Percentiles rank a stretch among this genome's conserved stretches.
phyloP scores from a whole-genome alignment of 2,113 vertebrate species.

The Larimichthys crocea region DNA sequence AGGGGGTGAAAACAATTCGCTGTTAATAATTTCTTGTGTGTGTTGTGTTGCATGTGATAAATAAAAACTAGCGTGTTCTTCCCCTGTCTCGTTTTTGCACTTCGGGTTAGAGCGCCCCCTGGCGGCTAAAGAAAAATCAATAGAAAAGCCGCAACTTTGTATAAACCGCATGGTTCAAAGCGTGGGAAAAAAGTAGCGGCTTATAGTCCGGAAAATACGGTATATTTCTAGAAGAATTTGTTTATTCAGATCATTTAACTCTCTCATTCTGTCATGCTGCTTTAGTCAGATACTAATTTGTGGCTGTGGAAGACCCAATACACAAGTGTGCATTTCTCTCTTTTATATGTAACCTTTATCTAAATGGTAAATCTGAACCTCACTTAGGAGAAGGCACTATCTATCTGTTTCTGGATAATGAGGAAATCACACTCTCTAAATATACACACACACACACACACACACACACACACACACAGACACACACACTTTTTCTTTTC shows the following conservation, averaged over 20 bases:
- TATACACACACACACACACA: not conserved
- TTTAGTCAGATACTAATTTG: not conserved
- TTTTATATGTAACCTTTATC: conserved; percentile 10
- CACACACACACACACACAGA: not conserved
- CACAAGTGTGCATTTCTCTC: not conserved
- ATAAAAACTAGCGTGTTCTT: too few relatives aligned
- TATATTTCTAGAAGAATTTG: not conserved
- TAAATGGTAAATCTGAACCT: conserved; percentile 26
- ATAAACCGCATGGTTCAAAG: too few relatives aligned
- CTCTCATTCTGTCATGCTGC: not conserved
- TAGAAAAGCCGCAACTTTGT: too few relatives aligned
- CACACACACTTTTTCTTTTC: not conserved
- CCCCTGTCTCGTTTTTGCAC: too few relatives aligned
- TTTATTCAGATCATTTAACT: not conserved
- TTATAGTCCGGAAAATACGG: too few relatives aligned
- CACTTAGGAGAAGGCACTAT: conserved; percentile 20
- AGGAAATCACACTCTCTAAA: conserved; percentile 7
- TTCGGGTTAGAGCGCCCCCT: too few relatives aligned
- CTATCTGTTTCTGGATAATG: conserved; percentile 41
- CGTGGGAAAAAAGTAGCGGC: too few relatives aligned
- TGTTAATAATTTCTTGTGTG: too few relatives aligned
- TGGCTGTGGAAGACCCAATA: not conserved
- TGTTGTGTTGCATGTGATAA: too few relatives aligned
- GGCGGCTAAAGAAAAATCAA: too few relatives aligned
- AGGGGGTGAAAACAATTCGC: too few relatives aligned